Percentiles rank a stretch among this genome's conserved stretches.
phyloP scores from a whole-genome alignment of 1,140 invertebrate species.

The Tetramorium parvispinum region DNA sequence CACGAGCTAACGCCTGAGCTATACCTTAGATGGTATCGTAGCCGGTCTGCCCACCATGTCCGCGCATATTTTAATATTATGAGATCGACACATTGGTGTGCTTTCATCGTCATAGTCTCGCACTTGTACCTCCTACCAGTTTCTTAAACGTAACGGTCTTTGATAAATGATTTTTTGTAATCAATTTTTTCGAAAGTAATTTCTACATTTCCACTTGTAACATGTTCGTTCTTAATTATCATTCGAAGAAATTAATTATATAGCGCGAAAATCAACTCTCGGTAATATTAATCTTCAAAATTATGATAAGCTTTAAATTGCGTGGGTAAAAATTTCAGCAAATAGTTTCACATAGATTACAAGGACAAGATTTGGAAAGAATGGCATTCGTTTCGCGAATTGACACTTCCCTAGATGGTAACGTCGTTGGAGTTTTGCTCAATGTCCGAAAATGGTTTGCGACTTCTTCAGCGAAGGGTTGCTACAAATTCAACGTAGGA shows the following conservation, averaged over 20 bases:
- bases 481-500: conserved; percentile 68
- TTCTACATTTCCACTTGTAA: not conserved
- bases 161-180: not conserved
- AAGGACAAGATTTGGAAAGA: conserved; percentile 55
- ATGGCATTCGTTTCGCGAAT: conserved; percentile 58
- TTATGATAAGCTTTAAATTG: not conserved
- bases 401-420: conserved; percentile 69
- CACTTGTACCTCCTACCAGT: not conserved
- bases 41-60: conserved; percentile 38
- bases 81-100: conserved; percentile 22
- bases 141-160: conserved; percentile 3
- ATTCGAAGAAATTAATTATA: not conserved
- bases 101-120: not conserved
- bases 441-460: conserved; percentile 67
- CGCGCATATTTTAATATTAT: conserved; percentile 48
- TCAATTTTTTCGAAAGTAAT: not conserved
- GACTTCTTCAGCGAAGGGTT: conserved; percentile 64
- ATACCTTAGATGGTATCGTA: conserved; percentile 53
- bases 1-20: conserved; percentile 40
- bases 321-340: not conserved
- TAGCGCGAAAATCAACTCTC: not conserved
- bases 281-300: not conserved
- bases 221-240: not conserved
- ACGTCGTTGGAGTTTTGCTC: conserved; percentile 53
- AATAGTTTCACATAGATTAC: not conserved